phyloP scores from a whole-genome alignment of 2,797 vertebrate genomes.

The Scolopax bukidnonensis region DNA sequence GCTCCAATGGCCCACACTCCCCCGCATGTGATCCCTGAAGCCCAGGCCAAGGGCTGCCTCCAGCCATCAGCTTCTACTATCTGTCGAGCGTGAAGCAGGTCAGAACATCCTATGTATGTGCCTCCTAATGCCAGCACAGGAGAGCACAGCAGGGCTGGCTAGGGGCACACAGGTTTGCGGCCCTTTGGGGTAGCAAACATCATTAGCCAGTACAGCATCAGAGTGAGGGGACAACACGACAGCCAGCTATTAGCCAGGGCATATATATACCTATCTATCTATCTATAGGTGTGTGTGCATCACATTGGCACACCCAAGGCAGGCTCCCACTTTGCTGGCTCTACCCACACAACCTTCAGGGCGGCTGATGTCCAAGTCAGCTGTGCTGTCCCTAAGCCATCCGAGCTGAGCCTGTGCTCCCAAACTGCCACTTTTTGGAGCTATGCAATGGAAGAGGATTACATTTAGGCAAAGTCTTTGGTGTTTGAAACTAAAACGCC shows the following conservation, averaged over 20 bases:
- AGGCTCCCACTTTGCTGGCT: not conserved
- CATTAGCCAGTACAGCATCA: not conserved
- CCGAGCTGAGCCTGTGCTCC: not conserved
- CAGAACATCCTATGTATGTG: not conserved
- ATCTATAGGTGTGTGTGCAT: rapidly evolving
- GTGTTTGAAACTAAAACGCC: not conserved
- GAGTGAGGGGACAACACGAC: rapidly evolving
- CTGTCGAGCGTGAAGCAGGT: not conserved
- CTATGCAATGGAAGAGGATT: not conserved
- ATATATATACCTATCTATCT: no score
- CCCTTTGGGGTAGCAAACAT: not conserved
- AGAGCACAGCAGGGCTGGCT: not conserved
- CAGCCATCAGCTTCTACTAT: not conserved
- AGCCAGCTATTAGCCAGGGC: not conserved
- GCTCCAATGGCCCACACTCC: not conserved
- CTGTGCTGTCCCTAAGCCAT: not conserved
- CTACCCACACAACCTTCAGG: not conserved
- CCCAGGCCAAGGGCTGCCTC: not conserved
- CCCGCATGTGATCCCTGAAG: not conserved
- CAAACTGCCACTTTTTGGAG: not conserved
- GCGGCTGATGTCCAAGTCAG: rapidly evolving
- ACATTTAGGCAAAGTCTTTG: not conserved
- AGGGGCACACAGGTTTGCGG: not conserved
- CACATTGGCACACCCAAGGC: not conserved
- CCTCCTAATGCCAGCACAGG: not conserved